Conservation (phyloP, 2,797 vertebrate genomes). For the Acridotheres tristis region DNA sequence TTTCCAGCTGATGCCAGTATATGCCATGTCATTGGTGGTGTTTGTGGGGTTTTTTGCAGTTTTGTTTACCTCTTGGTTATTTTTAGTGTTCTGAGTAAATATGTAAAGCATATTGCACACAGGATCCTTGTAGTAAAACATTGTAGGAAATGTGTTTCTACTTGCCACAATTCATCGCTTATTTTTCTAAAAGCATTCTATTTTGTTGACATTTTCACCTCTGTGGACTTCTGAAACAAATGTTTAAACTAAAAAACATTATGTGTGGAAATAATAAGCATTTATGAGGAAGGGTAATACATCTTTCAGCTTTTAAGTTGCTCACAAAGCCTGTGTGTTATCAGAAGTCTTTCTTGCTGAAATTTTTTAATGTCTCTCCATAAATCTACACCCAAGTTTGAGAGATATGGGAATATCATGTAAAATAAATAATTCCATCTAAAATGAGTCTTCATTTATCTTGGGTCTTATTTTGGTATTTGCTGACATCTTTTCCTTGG, state of each 20-base stretch:
- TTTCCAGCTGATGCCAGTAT: not conserved
- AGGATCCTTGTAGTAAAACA: not conserved
- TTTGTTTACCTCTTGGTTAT: not conserved
- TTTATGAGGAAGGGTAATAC: not conserved
- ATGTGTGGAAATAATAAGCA: not conserved
- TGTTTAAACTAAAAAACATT: not conserved
- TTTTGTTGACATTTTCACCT: not conserved
- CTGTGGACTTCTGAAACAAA: not conserved
- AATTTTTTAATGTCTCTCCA: not conserved
- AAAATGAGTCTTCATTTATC: not conserved
- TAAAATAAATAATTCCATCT: not conserved
- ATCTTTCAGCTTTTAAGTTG: not conserved
- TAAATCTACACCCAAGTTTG: not conserved
- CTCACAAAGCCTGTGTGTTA: not conserved
- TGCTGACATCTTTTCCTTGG: not conserved
- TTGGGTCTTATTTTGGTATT: not conserved
- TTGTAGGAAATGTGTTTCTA: not conserved
- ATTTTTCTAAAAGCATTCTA: not conserved
- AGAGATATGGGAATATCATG: not conserved
- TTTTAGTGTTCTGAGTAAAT: not conserved
- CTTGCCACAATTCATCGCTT: not conserved
- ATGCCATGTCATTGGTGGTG: not conserved
- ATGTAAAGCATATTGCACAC: not conserved
- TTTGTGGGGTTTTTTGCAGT: accelerated
- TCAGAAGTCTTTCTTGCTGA: not conserved